Evolutionary conservation across 2,113 vertebrate genomes (phyloP), one percentile per base, ranked within the genome.

Genomic region (Proteles cristata): DNA sequence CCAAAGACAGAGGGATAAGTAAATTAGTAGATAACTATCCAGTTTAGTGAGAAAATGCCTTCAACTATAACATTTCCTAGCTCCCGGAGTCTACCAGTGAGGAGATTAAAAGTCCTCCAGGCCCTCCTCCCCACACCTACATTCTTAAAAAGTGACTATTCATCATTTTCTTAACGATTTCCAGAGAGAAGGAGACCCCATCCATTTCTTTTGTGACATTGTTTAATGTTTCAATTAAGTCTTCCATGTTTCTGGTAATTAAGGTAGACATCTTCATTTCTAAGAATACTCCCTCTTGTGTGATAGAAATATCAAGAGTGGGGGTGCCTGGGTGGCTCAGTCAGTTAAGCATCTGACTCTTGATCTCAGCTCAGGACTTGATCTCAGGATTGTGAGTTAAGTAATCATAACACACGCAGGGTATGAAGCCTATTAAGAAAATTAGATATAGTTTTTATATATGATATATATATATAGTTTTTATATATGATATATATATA

Each of bases 191-290:
- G 92, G 55, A 53, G 35, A 86, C 15, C 83, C 53, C 23, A 71
- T 69, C 68, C 10, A 4, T 96, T 94, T 90, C 65, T 92, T 87
- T 58, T 33, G 14, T 65, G n/a, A 39, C 21, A 79, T 12, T 43
- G 15, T 88, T 95, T 19, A 82, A 4, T 79, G 63, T 79, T 97
- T 86, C 68, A 94, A 2, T 81, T 81, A 79, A 65, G 39, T 63
- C 63, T 68, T 91, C 19, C 31, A 1, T 86, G 45, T 94, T 93
- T 94, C 45, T 93, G 90, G 16, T 71, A 77, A 96, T 95, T 96
- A 96, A 89, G 43, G 9, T 26, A 76, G 35, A 48, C 84, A 7
- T 88, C 25, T 90, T 90, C 35, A 58, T 93, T 68, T 90, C 71
- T 43, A 86, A 55, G 45, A 88, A 43, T 43, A 83, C 1, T 65